Percentiles rank a stretch among this genome's conserved stretches.
These are phyloP conservation scores for Platysternon megacephalum DNA, from an alignment of 2,113 vertebrate species.

Conservation along the genomic window DNA sequence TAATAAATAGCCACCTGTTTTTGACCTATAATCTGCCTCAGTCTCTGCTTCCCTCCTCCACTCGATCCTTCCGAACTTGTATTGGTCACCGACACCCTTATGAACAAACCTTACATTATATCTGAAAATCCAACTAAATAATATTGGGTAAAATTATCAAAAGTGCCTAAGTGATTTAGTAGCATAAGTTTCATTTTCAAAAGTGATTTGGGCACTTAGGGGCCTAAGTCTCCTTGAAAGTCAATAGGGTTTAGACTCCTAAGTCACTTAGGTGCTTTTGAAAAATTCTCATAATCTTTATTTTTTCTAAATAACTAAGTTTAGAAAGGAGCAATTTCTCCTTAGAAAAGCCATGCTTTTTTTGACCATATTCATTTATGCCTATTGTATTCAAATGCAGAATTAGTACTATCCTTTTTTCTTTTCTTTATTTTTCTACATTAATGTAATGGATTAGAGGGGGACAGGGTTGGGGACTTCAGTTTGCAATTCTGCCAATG, in stretches of 20 bases:
- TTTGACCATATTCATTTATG: conserved; percentile 35
- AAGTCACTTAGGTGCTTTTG: neutral
- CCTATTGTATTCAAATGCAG: conserved; percentile 24
- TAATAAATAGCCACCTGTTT: too few relatives aligned
- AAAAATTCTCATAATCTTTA: neutral
- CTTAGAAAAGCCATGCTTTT: neutral
- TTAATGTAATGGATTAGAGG: neutral
- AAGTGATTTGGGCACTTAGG: neutral
- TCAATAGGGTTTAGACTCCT: neutral
- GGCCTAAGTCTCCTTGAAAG: neutral
- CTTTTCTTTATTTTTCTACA: conserved; percentile 20
- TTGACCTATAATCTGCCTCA: too few relatives aligned
- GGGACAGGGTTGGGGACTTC: neutral
- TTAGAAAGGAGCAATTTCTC: neutral
- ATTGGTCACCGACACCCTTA: too few relatives aligned
- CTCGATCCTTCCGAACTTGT: too few relatives aligned
- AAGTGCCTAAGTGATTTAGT: conserved; percentile 1
- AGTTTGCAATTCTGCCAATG: neutral
- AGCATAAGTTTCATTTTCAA: neutral
- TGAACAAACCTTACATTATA: neutral
- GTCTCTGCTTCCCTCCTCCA: too few relatives aligned
- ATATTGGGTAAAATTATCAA: neutral
- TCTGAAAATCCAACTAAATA: conserved; percentile 11
- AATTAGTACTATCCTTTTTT: conserved; percentile 24
- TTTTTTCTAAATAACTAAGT: conserved; percentile 30